phyloP scores from a whole-genome alignment of 2,888 invertebrate genomes.

The Listrodromus nycthemerus region DNA sequence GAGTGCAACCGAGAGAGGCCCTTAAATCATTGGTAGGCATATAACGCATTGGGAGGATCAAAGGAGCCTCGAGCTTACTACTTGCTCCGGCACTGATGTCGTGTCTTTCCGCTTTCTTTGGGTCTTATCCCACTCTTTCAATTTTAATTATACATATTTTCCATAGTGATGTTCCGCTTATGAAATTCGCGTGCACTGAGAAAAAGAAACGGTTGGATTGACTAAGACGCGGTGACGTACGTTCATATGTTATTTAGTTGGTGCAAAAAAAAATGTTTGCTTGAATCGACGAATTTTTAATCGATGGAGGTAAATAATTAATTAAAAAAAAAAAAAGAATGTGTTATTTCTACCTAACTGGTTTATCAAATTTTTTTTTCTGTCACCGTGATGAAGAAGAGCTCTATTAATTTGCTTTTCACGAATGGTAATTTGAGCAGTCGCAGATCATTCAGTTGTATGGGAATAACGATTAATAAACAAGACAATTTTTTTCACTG shows the following conservation, averaged over 20 bases:
- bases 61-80: constrained; percentile 75
- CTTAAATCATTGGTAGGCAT: constrained; percentile 80
- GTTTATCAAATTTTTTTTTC: too few species aligned
- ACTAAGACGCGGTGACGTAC: background rate
- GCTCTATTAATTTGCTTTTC: background rate
- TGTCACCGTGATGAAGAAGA: too few species aligned
- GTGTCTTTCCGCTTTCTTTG: constrained; percentile 55
- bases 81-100: constrained; percentile 66
- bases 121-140: constrained; percentile 66
- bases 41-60: constrained; percentile 82
- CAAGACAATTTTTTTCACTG: too few species aligned
- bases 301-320: too few species aligned
- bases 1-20: constrained; percentile 69
- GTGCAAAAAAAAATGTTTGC: too few species aligned
- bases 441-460: too few species aligned
- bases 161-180: constrained; percentile 80
- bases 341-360: too few species aligned
- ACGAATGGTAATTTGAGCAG: background rate
- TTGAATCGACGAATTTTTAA: too few species aligned
- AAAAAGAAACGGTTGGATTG: background rate
- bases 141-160: constrained; percentile 80
- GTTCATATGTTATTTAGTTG: too few species aligned
- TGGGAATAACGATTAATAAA: too few species aligned
- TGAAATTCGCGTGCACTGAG: constrained; percentile 43
- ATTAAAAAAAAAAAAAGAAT: too few species aligned